Evolutionary conservation across 2,113 vertebrate species (phyloP).

Genomic region (Nematolebias whitei): DNA sequence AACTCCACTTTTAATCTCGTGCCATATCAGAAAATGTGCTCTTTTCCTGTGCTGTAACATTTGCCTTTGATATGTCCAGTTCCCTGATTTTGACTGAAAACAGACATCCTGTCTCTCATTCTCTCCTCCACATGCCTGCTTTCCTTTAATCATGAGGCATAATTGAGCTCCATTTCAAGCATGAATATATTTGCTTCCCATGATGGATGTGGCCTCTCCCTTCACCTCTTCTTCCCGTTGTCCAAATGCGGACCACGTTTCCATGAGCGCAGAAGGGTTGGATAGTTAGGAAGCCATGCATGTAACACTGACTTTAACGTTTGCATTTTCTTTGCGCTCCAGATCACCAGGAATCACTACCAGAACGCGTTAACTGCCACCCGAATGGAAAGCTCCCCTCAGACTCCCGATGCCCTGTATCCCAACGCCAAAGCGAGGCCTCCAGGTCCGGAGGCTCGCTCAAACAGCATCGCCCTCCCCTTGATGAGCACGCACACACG

Average conservation of each 20-base stretch:
- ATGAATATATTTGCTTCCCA: conserved; percentile 42
- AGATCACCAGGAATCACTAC: conserved; percentile 96
- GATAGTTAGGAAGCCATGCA: neutral
- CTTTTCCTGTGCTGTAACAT: conserved; percentile 32
- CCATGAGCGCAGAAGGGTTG: neutral
- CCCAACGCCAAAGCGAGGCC: conserved; percentile 61
- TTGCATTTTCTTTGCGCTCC: neutral
- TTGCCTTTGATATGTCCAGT: conserved; percentile 65
- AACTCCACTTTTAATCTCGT: conserved; percentile 28
- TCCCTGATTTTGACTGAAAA: conserved; percentile 60
- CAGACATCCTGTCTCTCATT: conserved; percentile 61
- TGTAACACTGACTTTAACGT: neutral
- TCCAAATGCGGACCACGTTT: neutral
- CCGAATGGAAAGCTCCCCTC: conserved; percentile 93
- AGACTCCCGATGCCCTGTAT: conserved; percentile 87
- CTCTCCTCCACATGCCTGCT: conserved; percentile 24
- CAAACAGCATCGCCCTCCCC: conserved; percentile 79
- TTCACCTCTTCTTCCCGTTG: conserved; percentile 22
- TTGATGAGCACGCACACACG: conserved; percentile 69
- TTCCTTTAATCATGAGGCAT: conserved; percentile 60
- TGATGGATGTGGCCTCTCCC: conserved; percentile 33
- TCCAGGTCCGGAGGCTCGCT: conserved; percentile 69
- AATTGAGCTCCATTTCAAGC: conserved; percentile 53
- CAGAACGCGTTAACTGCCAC: conserved; percentile 92
- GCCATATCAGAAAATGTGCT: conserved; percentile 28